These are phyloP conservation scores for Fistularia tabacaria DNA, from an alignment of 2,797 vertebrate genomes.

Conservation along the genomic window DNA sequence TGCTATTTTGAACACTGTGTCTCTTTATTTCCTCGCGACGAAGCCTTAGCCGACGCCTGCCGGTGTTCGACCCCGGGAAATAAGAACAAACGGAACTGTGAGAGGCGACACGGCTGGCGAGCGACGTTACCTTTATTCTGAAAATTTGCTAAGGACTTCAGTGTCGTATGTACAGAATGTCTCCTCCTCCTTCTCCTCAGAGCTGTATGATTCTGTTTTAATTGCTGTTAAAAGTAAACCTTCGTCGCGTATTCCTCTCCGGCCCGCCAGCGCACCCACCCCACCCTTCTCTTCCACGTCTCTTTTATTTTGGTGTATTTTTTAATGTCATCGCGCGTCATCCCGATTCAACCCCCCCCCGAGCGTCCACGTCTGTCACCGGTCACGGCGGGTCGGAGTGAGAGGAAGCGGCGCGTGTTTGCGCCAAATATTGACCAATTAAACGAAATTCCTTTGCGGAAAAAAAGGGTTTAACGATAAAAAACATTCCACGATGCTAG, in stretches of 20 bases:
- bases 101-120: constrained; percentile 25
- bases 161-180: constrained; percentile 46
- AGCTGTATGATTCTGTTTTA: constrained; percentile 21
- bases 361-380: too few relatives aligned
- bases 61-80: constrained; percentile 22
- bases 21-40: constrained; percentile 38
- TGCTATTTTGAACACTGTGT: constrained; percentile 69
- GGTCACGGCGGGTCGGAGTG: too few relatives aligned
- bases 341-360: too few relatives aligned
- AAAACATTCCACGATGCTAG: too few relatives aligned
- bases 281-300: too few relatives aligned
- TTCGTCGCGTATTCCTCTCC: constrained; percentile 10
- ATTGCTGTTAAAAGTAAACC: too few relatives aligned
- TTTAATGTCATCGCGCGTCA: too few relatives aligned
- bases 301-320: too few relatives aligned
- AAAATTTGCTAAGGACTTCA: constrained; percentile 54
- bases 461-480: too few relatives aligned
- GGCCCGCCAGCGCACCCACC: not conserved
- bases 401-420: too few relatives aligned
- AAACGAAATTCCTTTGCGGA: too few relatives aligned
- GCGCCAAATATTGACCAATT: too few relatives aligned
- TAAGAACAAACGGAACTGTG: constrained; percentile 40
- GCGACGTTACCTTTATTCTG: constrained; percentile 30
- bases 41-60: constrained; percentile 62
- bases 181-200: constrained; percentile 17